phyloP scores from a whole-genome alignment of 2,888 invertebrate species.

The Punctoribates punctum region DNA sequence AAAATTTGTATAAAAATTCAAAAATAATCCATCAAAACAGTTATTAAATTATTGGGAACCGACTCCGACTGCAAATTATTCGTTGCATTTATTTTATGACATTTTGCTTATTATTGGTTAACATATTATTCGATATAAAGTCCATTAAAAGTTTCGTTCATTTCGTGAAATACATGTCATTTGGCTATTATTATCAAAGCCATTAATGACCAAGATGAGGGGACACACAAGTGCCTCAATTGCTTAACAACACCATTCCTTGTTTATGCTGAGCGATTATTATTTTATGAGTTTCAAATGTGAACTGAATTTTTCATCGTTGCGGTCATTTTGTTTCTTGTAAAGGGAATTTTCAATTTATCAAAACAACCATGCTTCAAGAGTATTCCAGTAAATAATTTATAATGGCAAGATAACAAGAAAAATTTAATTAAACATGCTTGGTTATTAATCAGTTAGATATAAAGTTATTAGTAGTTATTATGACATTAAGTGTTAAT shows the following conservation, averaged over 20 bases:
- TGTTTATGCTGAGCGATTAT: no score
- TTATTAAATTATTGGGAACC: neutral
- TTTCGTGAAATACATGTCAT: neutral
- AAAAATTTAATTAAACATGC: no score
- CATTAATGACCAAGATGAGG: no score
- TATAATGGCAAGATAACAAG: no score
- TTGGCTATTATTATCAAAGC: neutral
- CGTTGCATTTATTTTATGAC: neutral
- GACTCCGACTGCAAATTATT: neutral
- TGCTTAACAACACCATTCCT: no score
- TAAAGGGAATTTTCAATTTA: no score
- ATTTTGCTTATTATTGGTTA: neutral
- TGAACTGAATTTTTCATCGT: no score
- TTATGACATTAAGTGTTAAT: constrained; percentile 13
- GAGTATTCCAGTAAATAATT: no score
- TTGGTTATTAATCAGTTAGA: neutral
- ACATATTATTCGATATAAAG: neutral
- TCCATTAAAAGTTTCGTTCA: neutral
- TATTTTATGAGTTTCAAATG: no score
- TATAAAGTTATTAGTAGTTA: neutral
- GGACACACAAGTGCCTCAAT: no score
- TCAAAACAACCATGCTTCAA: no score
- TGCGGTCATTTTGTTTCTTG: no score
- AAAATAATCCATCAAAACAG: constrained; percentile 18
- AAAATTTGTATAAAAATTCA: neutral